Conservation (phyloP, 1,140 invertebrate genomes). For the Conus betulinus region DNA sequence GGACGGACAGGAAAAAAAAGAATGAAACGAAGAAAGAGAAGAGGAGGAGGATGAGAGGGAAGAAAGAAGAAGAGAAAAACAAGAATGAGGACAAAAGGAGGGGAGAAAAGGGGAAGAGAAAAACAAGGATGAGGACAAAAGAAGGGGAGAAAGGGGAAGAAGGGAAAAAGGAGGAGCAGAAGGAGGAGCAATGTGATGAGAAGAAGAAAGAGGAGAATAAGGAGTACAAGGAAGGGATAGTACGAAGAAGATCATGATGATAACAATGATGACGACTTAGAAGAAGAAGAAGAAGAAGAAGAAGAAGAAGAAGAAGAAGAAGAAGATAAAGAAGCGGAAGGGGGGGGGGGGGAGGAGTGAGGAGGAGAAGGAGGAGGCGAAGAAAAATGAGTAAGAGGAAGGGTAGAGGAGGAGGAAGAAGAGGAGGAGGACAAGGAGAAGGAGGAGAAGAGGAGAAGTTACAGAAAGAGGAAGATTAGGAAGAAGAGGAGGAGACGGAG, state of each 20-base stretch:
- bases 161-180: conserved; percentile 30
- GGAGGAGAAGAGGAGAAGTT: not conserved
- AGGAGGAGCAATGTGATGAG: not conserved
- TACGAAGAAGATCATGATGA: conserved; percentile 21
- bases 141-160: not conserved
- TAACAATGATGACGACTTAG: not conserved
- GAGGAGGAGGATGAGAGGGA: conserved; percentile 9
- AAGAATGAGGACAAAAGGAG: not conserved
- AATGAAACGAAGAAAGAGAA: not conserved
- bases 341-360: not conserved
- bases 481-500: not conserved
- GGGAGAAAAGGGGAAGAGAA: not conserved
- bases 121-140: not conserved
- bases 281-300: not conserved
- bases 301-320: not conserved
- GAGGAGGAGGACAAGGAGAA: not conserved
- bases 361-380: not conserved
- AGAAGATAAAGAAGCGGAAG: not conserved
- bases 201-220: not conserved
- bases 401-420: not conserved
- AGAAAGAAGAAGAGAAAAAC: not conserved
- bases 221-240: not conserved
- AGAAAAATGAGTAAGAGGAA: not conserved
- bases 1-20: no score
- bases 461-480: not conserved